Percentiles rank a stretch among this genome's conserved stretches.
phyloP scores from a whole-genome alignment of 2,113 vertebrate genomes.

The Zosterops lateralis region DNA sequence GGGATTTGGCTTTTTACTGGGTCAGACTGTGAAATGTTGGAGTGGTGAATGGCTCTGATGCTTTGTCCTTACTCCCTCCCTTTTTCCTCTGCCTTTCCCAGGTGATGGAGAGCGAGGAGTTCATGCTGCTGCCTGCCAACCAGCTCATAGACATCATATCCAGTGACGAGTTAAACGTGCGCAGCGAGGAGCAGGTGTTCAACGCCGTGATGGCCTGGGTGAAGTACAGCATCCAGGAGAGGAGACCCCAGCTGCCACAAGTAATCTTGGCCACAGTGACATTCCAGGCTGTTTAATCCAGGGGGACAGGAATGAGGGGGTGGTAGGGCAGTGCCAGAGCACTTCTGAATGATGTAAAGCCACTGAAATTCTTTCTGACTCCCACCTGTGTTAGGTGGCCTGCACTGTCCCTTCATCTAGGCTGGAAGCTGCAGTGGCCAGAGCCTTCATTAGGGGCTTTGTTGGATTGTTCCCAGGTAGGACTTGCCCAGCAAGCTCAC shows the following conservation, averaged over 20 bases:
- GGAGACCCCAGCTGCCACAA: constrained; percentile 93
- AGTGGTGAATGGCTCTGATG: background rate
- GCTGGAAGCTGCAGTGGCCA: background rate
- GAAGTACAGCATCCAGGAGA: constrained; percentile 97
- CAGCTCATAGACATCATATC: constrained; percentile 99
- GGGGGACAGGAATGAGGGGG: background rate
- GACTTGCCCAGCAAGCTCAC: background rate
- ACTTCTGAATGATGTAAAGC: background rate
- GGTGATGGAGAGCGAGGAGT: constrained; percentile 99
- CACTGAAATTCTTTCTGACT: background rate
- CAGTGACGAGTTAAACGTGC: constrained; percentile 96
- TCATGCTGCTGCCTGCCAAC: constrained; percentile 97
- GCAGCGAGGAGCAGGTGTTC: constrained; percentile 97
- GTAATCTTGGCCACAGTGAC: constrained; percentile 58
- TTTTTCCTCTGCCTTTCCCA: constrained; percentile 29
- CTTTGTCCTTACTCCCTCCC: background rate
- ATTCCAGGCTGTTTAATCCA: background rate
- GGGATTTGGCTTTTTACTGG: background rate
- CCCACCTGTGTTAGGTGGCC: background rate
- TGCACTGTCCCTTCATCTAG: background rate
- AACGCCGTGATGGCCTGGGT: constrained; percentile 99
- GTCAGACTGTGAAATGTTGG: background rate
- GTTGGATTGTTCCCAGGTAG: background rate
- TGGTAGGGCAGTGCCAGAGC: background rate
- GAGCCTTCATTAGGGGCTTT: background rate